phyloP scores from a whole-genome alignment of 2,888 invertebrate species.

The Masnerella sp. region DNA sequence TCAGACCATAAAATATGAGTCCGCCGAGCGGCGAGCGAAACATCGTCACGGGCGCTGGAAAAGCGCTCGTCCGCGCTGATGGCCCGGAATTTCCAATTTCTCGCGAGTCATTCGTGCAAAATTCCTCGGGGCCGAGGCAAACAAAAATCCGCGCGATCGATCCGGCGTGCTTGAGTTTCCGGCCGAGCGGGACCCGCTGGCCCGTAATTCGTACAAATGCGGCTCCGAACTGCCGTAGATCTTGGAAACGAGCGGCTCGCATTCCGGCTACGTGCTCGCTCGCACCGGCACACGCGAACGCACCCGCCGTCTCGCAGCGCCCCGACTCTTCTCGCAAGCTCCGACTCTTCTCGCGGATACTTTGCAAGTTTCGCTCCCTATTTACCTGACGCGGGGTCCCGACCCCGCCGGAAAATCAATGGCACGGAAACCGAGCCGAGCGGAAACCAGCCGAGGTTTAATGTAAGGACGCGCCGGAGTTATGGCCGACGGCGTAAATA shows the following conservation, averaged over 20 bases:
- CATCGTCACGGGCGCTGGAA: too few relatives aligned
- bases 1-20: too few relatives aligned
- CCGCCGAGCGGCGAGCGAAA: too few relatives aligned
- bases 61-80: conserved; percentile 21
- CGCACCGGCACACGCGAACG: conserved; percentile 47
- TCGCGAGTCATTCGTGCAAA: conserved; percentile 57
- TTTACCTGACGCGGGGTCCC: conserved; percentile 71
- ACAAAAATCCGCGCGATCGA: conserved; percentile 58
- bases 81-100: conserved; percentile 55
- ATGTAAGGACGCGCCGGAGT: conserved; percentile 66
- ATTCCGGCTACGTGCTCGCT: conserved; percentile 49
- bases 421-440: conserved; percentile 72
- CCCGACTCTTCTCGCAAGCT: conserved; percentile 51
- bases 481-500: conserved; percentile 66
- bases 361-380: conserved; percentile 73
- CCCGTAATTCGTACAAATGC: conserved; percentile 63
- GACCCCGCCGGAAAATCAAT: conserved; percentile 69
- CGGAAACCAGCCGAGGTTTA: conserved; percentile 70
- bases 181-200: conserved; percentile 58
- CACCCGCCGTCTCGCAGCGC: conserved; percentile 57
- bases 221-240: conserved; percentile 61
- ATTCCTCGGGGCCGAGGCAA: conserved; percentile 41
- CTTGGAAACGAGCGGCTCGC: conserved; percentile 59
- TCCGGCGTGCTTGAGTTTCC: conserved; percentile 61
- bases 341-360: conserved; percentile 70